A percentile compares a stretch with the other conserved stretches of the same genome.
Evolutionary conservation across 2,113 vertebrate species (phyloP).

Genomic region (Coptodon rendalli): DNA sequence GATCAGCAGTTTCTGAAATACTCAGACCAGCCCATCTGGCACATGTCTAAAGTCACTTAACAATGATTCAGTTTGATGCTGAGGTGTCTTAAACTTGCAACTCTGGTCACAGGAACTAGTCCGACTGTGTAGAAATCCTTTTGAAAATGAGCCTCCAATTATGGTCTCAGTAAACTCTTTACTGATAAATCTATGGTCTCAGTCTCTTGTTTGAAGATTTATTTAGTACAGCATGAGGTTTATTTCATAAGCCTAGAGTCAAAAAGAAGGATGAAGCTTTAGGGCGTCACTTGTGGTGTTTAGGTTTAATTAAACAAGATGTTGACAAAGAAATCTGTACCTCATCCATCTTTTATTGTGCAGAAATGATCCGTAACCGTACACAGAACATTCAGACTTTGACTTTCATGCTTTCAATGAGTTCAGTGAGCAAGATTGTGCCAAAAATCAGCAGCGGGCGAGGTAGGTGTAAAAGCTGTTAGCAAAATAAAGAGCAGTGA

Average conservation of each 20-base stretch:
- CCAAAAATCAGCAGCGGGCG: not conserved
- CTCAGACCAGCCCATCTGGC: not conserved
- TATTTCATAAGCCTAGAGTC: not conserved
- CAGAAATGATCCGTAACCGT: not conserved
- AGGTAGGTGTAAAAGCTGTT: not conserved
- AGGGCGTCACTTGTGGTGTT: not conserved
- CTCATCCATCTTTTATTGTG: not conserved
- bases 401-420: not conserved
- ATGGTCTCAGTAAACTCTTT: not conserved
- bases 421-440: not conserved
- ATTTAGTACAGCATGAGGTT: not conserved
- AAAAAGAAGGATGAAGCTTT: not conserved
- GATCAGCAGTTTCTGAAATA: not conserved
- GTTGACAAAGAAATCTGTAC: not conserved
- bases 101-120: not conserved
- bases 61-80: not conserved
- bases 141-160: not conserved
- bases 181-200: not conserved
- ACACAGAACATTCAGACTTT: not conserved
- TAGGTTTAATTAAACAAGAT: not conserved
- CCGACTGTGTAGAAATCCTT: not conserved
- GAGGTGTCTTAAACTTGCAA: not conserved
- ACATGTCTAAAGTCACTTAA: not conserved
- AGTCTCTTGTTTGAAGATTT: not conserved
- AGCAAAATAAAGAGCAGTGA: not conserved